Base-by-base conservation (phyloP, 2,888 invertebrate species). In the Eupithecia tripunctaria region DNA sequence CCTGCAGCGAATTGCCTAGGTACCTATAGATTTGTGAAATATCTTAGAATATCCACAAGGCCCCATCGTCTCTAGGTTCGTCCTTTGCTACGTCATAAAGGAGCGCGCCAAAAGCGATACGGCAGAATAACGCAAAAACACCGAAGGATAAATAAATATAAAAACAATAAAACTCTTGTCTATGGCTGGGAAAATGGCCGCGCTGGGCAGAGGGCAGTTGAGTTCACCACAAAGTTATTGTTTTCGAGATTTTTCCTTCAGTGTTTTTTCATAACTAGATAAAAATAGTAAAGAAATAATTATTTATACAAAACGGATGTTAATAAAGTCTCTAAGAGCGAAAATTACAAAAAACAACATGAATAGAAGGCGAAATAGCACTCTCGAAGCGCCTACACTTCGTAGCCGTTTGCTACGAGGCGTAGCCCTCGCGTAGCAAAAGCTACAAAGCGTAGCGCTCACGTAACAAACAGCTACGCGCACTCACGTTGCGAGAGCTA, bases 161-260 rank as follows among this genome's bases (percentile, higher is more conserved):
- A 94, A 94, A 94, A 93, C 92, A 93, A 93, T 94, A 93, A 94
- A 94, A 94, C 89, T 90, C 89, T 92, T 94, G 93, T 93, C 92
- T 93, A 93, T 92, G 90, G 91, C 85, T 85, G 88, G 91, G 91
- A 88, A 89, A 92, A 93, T 92, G 90, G 92, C 89, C 89, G 89
- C 91, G 90, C 86, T 86, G 90, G 88, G 87, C 89, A 86, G 87
- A 89, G 86, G 88, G 86, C 81, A 80, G 81, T 74, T 82, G 85
- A 78, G 86, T 89, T 84, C 84, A 83, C 91, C 85, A 91, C 71
- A 38, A 38, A 18, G 6, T 8, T 5, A 1, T 4, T 12, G 1
- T 32, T 59, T 15, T 29, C n/a, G 69, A 29, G 67, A 74, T 32
- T 41, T 29, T 63, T 71, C 62, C 29, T 59, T 18, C 38, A 25